Base-by-base conservation (phyloP, 2,888 invertebrate genomes). In the Epistrophella euchroma region DNA sequence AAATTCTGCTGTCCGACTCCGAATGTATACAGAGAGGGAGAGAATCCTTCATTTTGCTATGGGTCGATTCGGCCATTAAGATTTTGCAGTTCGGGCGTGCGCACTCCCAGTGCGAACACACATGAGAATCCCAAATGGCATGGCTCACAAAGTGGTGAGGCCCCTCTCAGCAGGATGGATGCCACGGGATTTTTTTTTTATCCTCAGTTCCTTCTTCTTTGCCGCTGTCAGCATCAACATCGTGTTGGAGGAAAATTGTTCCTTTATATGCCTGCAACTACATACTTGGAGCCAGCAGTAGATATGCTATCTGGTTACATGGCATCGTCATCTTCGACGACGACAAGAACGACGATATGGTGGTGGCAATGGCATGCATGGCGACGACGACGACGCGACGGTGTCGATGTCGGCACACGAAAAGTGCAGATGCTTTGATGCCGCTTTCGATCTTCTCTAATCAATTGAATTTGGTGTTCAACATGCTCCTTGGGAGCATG, bases 21-120 rank as follows among this genome's bases (percentile, higher is more conserved):
- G 35, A 13, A 5, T 2, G 11, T 17, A n/a, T 4, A 4, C 13
- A 19, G 2, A 6, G 2, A 25, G 35, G 55, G 50, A 37, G 37
- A 15, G 19, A 66, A 37, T 15, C 15, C 66, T 73, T 76, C 70
- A 68, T 77, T 73, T 81, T 81, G 56, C 82, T 78, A 60, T 86
- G 86, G 86, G 82, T 78, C 82, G 78, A 74, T 82, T 86, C 86
- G 86, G 86, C 86, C 86, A 86, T 86, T 86, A 86, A 86, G 86
- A 78, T 86, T 60, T 86, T 86, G 82, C 82, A 82, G 82, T 82
- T 82, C 77, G 82, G 74, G 82, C 86, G 86, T 86, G 86, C 86
- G 86, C 86, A 74, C 72, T 76, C 86, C 82, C 77, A 77, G 68
- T 72, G 2, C 32, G 17, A 79, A 71, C 28, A 84, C 73, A 56